These are phyloP conservation scores for Hippocampus zosterae DNA, from an alignment of 2,113 vertebrate species.

Conservation along the genomic window DNA sequence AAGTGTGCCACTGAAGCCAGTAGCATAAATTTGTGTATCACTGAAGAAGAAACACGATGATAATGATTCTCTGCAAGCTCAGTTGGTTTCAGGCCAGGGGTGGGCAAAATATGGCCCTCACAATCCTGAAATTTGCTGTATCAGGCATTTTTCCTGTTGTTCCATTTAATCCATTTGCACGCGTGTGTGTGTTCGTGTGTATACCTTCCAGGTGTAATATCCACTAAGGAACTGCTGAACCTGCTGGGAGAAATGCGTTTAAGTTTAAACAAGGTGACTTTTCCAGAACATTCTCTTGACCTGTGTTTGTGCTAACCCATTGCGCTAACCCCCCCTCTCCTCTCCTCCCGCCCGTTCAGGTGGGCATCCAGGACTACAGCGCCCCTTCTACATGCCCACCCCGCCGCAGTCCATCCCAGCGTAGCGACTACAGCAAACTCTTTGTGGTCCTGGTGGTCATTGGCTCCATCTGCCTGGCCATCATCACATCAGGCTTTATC, in stretches of 20 bases:
- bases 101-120: too few relatives aligned
- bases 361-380: conserved; percentile 89
- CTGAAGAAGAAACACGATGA: too few relatives aligned
- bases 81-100: too few relatives aligned
- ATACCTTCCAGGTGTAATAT: conserved; percentile 77
- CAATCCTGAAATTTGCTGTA: too few relatives aligned
- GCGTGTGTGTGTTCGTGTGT: background rate
- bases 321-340: background rate
- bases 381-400: conserved; percentile 81
- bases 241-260: conserved; percentile 84
- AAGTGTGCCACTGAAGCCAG: too few relatives aligned
- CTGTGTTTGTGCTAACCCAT: background rate
- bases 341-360: conserved; percentile 58
- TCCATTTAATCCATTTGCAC: background rate
- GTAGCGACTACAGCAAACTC: conserved; percentile 93
- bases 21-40: too few relatives aligned
- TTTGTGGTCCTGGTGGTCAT: conserved; percentile 95
- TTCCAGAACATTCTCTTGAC: background rate
- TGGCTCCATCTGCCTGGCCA: conserved; percentile 88
- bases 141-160: background rate
- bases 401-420: conserved; percentile 75
- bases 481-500: conserved; percentile 87
- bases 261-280: conserved; percentile 80
- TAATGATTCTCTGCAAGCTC: too few relatives aligned
- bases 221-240: conserved; percentile 84